A percentile compares a stretch with the other conserved stretches of the same genome.
These are phyloP conservation scores for Daubentonia madagascariensis DNA, from an alignment of 2,113 vertebrate genomes.

Conservation along the genomic window DNA sequence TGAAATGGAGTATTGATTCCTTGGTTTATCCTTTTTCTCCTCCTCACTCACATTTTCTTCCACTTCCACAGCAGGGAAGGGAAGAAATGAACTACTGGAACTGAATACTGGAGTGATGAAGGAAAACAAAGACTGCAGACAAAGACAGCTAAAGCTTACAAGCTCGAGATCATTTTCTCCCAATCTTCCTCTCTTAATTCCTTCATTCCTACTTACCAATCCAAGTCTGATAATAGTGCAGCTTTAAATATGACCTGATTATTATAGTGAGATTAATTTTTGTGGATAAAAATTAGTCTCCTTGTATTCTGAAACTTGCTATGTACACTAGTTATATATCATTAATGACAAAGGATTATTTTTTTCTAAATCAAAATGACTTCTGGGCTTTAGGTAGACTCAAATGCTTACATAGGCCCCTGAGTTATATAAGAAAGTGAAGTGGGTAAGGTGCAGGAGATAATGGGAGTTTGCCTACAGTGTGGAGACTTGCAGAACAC, in stretches of 20 bases:
- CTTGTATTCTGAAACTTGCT: not conserved
- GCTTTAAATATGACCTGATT: not conserved
- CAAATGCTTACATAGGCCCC: not conserved
- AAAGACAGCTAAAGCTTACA: not conserved
- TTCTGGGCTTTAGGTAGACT: not conserved
- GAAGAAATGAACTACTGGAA: not conserved
- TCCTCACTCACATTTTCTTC: not conserved
- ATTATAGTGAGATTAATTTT: not conserved
- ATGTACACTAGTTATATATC: not conserved
- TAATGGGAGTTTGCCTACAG: not conserved
- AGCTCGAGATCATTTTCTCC: not conserved
- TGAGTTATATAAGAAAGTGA: not conserved
- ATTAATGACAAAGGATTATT: not conserved
- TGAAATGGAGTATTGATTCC: constrained; percentile 24
- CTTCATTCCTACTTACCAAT: not conserved
- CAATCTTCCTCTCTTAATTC: not conserved
- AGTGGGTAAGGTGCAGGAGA: not conserved
- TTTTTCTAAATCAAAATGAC: not conserved
- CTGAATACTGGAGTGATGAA: not conserved
- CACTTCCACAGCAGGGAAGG: not conserved
- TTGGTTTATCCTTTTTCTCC: not conserved
- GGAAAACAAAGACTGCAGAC: not conserved
- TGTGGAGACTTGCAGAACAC: not conserved
- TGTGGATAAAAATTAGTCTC: not conserved
- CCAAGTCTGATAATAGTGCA: not conserved